Evolutionary conservation across 1,140 invertebrate genomes (phyloP).

Genomic region (Drosophila punjabiensis): DNA sequence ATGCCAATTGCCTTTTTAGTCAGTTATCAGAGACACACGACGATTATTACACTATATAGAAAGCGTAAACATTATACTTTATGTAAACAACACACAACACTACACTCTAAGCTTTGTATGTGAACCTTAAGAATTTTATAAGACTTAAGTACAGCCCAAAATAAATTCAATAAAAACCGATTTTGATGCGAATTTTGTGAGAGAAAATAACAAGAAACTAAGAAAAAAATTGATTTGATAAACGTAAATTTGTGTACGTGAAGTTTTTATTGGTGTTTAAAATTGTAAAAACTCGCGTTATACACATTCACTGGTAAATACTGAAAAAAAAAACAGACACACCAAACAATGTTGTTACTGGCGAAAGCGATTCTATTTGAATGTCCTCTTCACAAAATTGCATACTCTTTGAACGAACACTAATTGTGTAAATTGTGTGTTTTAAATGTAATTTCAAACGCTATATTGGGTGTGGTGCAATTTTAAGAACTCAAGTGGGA

Average conservation of each 20-base stretch:
- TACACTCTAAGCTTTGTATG: conserved; percentile 60
- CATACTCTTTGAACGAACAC: conserved; percentile 18
- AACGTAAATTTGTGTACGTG: conserved; percentile 55
- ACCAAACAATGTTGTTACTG: conserved; percentile 53
- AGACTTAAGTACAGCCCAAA: conserved; percentile 52
- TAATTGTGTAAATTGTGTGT: conserved; percentile 65
- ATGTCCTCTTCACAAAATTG: conserved; percentile 16
- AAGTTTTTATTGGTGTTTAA: conserved; percentile 47
- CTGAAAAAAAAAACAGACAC: conserved; percentile 12
- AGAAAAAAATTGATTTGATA: conserved; percentile 15
- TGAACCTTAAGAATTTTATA: conserved; percentile 75
- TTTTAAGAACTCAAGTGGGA: conserved; percentile 51
- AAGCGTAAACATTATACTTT: conserved; percentile 40
- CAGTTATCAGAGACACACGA: conserved; percentile 34
- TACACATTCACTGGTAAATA: conserved; percentile 41
- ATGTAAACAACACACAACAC: conserved; percentile 53
- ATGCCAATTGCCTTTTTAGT: conserved; percentile 57
- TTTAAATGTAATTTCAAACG: conserved; percentile 64
- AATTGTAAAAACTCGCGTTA: conserved; percentile 54
- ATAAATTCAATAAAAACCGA: conserved; percentile 39
- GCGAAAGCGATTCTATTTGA: conserved; percentile 29
- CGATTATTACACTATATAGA: conserved; percentile 13
- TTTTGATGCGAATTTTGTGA: conserved; percentile 15
- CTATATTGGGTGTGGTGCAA: conserved; percentile 53
- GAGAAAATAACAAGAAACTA: background rate